Percentiles rank a stretch among this genome's conserved stretches.
Conservation (phyloP, 1,140 invertebrate species). For the Agrilus planipennis region DNA sequence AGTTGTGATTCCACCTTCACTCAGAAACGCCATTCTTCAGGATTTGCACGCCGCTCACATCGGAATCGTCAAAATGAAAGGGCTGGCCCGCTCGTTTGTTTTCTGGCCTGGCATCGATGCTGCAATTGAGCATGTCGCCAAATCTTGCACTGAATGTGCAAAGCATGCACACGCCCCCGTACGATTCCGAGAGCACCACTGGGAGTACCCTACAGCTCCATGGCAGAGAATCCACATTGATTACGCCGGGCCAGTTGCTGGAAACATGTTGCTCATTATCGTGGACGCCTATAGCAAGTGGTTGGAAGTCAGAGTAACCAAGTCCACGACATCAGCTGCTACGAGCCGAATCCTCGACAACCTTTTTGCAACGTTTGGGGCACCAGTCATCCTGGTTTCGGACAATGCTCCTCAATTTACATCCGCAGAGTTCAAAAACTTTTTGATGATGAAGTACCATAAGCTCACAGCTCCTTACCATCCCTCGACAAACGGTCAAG, state of each 20-base stretch:
- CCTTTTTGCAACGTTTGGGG: too few species aligned
- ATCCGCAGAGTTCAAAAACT: constrained; percentile 5
- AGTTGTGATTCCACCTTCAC: constrained; percentile 18
- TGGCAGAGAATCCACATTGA: constrained; percentile 22
- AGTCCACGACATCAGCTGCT: too few species aligned
- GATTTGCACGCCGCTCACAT: constrained; percentile 6
- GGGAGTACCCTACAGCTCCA: background rate
- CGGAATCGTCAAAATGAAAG: constrained; percentile 9
- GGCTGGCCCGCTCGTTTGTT: constrained; percentile 4
- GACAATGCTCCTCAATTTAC: too few species aligned
- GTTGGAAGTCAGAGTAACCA: too few species aligned
- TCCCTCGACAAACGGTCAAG: constrained; percentile 27
- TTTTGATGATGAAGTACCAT: constrained; percentile 10
- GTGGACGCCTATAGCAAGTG: constrained; percentile 22
- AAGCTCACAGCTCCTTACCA: constrained; percentile 24
- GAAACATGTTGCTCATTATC: constrained; percentile 18
- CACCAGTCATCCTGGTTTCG: too few species aligned
- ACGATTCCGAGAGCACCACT: background rate
- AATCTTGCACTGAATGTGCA: background rate
- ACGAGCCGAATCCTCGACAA: too few species aligned
- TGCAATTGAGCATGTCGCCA: constrained; percentile 7
- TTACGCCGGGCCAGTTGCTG: constrained; percentile 17
- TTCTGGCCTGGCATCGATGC: constrained; percentile 16
- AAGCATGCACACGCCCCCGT: background rate
- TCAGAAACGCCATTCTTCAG: constrained; percentile 12